Evolutionary conservation across 2,113 vertebrate genomes (phyloP).

Genomic region (Anser brachyrhynchus): DNA sequence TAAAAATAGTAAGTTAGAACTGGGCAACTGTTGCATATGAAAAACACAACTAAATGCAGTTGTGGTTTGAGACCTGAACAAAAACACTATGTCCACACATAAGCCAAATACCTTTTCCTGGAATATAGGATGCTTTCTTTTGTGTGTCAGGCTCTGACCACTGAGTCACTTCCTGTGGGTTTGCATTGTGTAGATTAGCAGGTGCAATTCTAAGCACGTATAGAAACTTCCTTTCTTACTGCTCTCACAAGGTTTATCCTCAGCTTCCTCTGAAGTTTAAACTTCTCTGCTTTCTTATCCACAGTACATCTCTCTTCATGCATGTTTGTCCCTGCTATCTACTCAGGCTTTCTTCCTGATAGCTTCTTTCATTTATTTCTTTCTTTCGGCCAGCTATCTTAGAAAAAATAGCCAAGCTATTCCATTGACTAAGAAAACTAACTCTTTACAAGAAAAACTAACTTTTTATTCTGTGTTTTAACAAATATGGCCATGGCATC

Average conservation of each 20-base stretch:
- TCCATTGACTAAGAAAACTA: background rate
- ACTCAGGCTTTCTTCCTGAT: background rate
- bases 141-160: constrained; percentile 51
- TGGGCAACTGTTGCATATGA: background rate
- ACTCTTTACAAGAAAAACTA: background rate
- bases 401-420: background rate
- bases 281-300: background rate
- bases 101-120: constrained; percentile 59
- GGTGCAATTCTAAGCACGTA: constrained; percentile 71
- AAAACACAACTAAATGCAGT: background rate
- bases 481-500: background rate
- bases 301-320: background rate
- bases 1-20: constrained; percentile 32
- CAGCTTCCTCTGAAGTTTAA: background rate
- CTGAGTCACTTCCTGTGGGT: constrained; percentile 76
- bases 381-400: background rate
- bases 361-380: background rate
- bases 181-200: constrained; percentile 69
- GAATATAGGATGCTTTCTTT: constrained; percentile 68
- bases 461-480: background rate
- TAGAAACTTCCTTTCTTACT: constrained; percentile 57
- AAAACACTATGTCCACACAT: constrained; percentile 30
- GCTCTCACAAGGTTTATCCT: constrained; percentile 9
- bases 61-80: constrained; percentile 7
- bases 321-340: background rate